These are phyloP conservation scores for Crax fasciolata DNA, from an alignment of 2,797 vertebrate genomes.

Conservation along the genomic window DNA sequence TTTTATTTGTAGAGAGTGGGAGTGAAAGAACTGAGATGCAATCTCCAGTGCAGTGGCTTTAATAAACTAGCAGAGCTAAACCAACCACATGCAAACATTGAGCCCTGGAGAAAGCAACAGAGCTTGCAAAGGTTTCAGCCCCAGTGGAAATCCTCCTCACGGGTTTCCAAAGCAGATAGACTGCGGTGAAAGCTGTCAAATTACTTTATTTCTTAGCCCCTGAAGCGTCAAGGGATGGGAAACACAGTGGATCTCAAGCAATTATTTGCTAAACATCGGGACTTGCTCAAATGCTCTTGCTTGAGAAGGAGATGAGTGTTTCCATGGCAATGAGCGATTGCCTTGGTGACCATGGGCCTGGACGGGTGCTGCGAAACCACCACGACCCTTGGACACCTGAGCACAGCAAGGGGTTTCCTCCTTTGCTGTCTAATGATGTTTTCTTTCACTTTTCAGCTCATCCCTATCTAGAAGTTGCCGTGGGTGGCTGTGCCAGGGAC, in stretches of 20 bases:
- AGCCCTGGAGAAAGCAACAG: neutral
- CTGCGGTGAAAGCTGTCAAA: neutral
- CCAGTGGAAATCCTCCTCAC: neutral
- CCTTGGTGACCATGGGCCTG: constrained; percentile 39
- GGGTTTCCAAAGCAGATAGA: neutral
- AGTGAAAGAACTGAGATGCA: neutral
- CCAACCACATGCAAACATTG: neutral
- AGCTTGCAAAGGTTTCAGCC: neutral
- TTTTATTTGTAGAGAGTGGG: neutral
- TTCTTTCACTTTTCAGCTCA: neutral
- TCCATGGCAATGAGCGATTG: constrained; percentile 64
- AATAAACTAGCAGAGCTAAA: neutral
- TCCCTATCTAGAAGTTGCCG: neutral
- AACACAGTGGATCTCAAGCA: neutral
- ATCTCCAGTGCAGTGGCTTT: neutral
- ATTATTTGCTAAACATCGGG: neutral
- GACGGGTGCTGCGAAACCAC: neutral
- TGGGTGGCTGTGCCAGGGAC: neutral
- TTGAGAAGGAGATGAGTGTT: constrained; percentile 12
- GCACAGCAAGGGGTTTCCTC: constrained; percentile 13
- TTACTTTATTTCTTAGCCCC: neutral
- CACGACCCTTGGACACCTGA: neutral
- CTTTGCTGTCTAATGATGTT: neutral
- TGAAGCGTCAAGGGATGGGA: neutral
- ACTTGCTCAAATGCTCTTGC: constrained; percentile 9